Percentiles rank a stretch among this genome's conserved stretches.
Conservation (phyloP, 2,113 vertebrate species). For the Alethe diademata region DNA sequence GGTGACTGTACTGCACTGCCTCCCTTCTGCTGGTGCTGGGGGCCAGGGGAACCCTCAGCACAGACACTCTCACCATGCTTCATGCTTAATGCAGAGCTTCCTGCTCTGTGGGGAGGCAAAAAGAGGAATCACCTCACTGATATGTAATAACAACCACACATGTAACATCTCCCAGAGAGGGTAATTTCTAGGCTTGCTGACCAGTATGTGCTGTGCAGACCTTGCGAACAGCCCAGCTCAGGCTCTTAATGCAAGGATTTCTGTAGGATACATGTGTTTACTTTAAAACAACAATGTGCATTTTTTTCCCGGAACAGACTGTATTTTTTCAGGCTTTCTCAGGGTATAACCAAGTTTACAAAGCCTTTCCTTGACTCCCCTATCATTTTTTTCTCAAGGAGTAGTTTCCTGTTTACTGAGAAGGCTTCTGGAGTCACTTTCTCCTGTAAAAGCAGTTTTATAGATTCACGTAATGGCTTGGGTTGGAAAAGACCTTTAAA, state of each 20-base stretch:
- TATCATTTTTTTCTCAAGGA: neutral
- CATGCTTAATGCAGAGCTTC: neutral
- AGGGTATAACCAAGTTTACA: neutral
- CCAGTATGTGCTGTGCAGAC: fast-evolving
- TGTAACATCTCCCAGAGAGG: neutral
- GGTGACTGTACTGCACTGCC: fast-evolving
- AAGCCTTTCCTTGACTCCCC: neutral
- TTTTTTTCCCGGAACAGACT: neutral
- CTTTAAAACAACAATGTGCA: neutral
- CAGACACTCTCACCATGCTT: neutral
- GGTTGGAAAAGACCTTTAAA: neutral
- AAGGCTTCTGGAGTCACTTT: neutral
- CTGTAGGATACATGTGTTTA: neutral
- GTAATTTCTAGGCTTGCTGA: neutral
- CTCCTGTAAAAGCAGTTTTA: neutral
- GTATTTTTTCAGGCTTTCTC: neutral
- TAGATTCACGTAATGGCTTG: neutral
- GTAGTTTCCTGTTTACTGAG: constrained; percentile 12
- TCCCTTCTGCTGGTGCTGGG: neutral
- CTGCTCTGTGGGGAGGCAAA: neutral
- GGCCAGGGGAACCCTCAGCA: fast-evolving
- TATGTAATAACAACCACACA: neutral
- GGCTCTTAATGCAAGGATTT: neutral
- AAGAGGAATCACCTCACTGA: neutral
- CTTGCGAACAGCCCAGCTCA: neutral